These are phyloP conservation scores for Phortica magna DNA, from an alignment of 2,888 invertebrate genomes.

Conservation along the genomic window DNA sequence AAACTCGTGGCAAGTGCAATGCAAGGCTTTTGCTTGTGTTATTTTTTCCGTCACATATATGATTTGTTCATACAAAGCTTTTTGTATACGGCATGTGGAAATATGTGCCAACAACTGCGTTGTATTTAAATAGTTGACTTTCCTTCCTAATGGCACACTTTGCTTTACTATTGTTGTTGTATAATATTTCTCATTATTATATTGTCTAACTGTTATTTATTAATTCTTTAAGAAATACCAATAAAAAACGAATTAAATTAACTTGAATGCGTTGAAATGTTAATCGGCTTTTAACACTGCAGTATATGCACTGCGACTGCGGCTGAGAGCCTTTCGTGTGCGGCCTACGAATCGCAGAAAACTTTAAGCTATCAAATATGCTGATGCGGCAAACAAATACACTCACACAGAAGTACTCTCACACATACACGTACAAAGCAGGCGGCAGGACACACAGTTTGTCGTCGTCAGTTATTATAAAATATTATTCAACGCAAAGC, in stretches of 20 bases:
- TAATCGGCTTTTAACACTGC: slow-evolving; percentile 61
- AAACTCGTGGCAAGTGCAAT: slow-evolving; percentile 17
- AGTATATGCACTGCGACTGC: slow-evolving; percentile 50
- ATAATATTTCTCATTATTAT: neutral
- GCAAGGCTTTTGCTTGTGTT: neutral
- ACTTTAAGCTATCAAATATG: slow-evolving; percentile 37
- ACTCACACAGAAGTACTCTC: slow-evolving; percentile 33
- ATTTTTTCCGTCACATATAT: slow-evolving; percentile 8
- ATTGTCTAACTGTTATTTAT: neutral
- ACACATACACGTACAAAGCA: slow-evolving; percentile 43
- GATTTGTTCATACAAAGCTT: slow-evolving; percentile 34
- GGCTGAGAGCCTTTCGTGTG: slow-evolving; percentile 27
- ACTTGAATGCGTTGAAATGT: slow-evolving; percentile 12
- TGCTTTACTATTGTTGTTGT: too few species aligned
- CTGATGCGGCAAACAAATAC: slow-evolving; percentile 48
- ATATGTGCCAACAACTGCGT: slow-evolving; percentile 2
- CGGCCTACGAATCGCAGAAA: slow-evolving; percentile 63
- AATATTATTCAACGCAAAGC: slow-evolving; percentile 20
- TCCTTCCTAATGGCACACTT: too few species aligned
- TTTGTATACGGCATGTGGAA: neutral
- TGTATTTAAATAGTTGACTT: slow-evolving; percentile 34
- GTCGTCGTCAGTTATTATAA: neutral
- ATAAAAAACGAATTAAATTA: neutral
- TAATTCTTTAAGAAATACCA: neutral
- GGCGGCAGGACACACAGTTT: slow-evolving; percentile 36